These are phyloP conservation scores for Ophion costatus DNA, from an alignment of 2,888 invertebrate genomes.

Conservation along the genomic window DNA sequence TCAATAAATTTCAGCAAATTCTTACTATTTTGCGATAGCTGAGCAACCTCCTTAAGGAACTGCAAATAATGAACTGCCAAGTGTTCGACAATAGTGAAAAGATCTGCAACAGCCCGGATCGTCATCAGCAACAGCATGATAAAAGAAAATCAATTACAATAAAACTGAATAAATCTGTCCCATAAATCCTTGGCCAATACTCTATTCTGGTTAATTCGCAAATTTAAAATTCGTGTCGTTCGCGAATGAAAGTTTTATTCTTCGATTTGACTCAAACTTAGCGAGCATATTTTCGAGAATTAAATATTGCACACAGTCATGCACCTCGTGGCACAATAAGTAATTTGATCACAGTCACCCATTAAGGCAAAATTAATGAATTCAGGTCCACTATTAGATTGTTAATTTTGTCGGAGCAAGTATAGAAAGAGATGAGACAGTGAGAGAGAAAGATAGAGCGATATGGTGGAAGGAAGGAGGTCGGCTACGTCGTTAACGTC, in stretches of 20 bases:
- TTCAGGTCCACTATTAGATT: constrained; percentile 57
- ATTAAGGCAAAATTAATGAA: constrained; percentile 58
- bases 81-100: too few relatives aligned
- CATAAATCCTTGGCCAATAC: too few relatives aligned
- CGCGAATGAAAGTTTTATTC: background rate
- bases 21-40: too few relatives aligned
- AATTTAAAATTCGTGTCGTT: background rate
- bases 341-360: constrained; percentile 48
- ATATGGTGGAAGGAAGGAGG: constrained; percentile 23
- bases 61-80: too few relatives aligned
- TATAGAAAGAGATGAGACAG: constrained; percentile 20
- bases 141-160: too few relatives aligned
- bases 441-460: background rate
- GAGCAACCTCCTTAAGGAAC: too few relatives aligned
- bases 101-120: too few relatives aligned
- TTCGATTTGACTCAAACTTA: background rate
- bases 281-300: background rate
- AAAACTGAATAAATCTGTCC: too few relatives aligned
- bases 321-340: constrained; percentile 11
- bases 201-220: background rate
- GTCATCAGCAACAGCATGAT: too few relatives aligned
- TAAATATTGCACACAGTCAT: background rate
- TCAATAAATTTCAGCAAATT: too few relatives aligned
- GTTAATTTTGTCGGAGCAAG: constrained; percentile 55
- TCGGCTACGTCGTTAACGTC: constrained; percentile 60